Conservation (phyloP, 2,797 vertebrate genomes). For the Leptatherina wallacei region DNA sequence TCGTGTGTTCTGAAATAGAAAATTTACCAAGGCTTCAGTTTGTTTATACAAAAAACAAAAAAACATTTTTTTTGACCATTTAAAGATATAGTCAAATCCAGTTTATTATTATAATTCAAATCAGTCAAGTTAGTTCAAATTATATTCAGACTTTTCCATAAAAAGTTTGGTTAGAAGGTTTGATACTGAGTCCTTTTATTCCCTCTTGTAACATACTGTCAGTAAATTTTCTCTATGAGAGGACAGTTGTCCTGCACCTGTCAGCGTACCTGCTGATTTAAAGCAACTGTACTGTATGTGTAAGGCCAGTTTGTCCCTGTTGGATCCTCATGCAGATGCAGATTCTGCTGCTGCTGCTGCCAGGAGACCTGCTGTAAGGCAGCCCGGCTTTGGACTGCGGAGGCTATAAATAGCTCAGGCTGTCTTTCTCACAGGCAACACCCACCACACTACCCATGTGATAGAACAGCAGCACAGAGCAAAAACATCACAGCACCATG, state of each 20-base stretch:
- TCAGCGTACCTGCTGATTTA: constrained; percentile 14
- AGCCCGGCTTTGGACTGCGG: constrained; percentile 68
- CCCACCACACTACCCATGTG: constrained; percentile 66
- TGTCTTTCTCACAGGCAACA: constrained; percentile 61
- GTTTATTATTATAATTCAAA: background rate
- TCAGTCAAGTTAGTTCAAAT: background rate
- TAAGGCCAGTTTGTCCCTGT: constrained; percentile 17
- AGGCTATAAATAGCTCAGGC: constrained; percentile 78
- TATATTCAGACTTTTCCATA: background rate
- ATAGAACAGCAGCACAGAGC: constrained; percentile 55
- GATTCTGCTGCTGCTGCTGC: constrained; percentile 41
- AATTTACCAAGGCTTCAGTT: background rate
- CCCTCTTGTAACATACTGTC: background rate
- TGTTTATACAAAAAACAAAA: background rate
- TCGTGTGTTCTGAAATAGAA: constrained; percentile 8
- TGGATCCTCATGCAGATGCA: constrained; percentile 38
- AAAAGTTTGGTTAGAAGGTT: too few relatives aligned
- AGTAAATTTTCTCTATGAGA: background rate
- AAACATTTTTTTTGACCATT: too few relatives aligned
- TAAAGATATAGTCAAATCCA: background rate
- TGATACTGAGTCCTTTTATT: background rate
- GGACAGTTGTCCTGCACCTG: background rate
- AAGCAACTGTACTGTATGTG: constrained; percentile 3
- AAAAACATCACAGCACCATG: constrained; percentile 52
- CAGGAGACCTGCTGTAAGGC: constrained; percentile 71